A percentile compares a stretch with the other conserved stretches of the same genome.
Conservation (phyloP, 1,140 invertebrate species). For the Megalopta genalis region DNA sequence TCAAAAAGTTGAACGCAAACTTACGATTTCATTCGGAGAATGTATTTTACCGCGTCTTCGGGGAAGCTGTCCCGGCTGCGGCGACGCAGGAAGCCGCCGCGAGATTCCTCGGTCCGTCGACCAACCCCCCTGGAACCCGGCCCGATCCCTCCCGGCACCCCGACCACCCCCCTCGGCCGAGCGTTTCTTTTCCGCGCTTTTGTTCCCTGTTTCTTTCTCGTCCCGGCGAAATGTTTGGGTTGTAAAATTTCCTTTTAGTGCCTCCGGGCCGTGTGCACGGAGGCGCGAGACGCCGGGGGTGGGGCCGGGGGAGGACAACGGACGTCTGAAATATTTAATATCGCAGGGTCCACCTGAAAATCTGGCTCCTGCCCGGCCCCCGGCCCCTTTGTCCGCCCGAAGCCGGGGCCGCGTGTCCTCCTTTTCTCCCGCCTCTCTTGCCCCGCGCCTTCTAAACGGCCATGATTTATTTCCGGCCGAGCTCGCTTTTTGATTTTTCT, state of each 20-base stretch:
- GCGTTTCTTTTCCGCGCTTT: slow-evolving; percentile 1
- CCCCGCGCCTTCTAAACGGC: slow-evolving; percentile 56
- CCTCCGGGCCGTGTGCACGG: slow-evolving; percentile 15
- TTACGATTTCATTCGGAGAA: too few relatives aligned
- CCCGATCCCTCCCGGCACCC: neutral
- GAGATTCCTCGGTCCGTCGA: neutral
- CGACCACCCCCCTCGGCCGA: neutral
- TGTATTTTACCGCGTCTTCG: too few relatives aligned
- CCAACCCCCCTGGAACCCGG: neutral
- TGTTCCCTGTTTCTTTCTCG: slow-evolving; percentile 9
- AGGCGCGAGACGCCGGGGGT: slow-evolving; percentile 6
- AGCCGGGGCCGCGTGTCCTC: neutral
- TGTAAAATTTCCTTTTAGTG: slow-evolving; percentile 58
- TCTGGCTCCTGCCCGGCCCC: slow-evolving; percentile 25
- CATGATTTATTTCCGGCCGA: slow-evolving; percentile 69
- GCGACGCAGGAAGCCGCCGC: slow-evolving; percentile 31
- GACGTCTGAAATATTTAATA: slow-evolving; percentile 61
- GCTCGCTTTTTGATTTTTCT: too few relatives aligned
- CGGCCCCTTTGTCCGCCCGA: slow-evolving; percentile 21
- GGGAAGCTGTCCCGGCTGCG: too few relatives aligned
- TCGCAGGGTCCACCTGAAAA: slow-evolving; percentile 46
- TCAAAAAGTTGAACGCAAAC: too few relatives aligned
- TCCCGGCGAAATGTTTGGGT: slow-evolving; percentile 47
- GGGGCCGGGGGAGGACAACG: slow-evolving; percentile 23
- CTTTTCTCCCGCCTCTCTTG: neutral